Evolutionary conservation across 2,888 invertebrate genomes (phyloP).

Genomic region (Agriopis marginaria): DNA sequence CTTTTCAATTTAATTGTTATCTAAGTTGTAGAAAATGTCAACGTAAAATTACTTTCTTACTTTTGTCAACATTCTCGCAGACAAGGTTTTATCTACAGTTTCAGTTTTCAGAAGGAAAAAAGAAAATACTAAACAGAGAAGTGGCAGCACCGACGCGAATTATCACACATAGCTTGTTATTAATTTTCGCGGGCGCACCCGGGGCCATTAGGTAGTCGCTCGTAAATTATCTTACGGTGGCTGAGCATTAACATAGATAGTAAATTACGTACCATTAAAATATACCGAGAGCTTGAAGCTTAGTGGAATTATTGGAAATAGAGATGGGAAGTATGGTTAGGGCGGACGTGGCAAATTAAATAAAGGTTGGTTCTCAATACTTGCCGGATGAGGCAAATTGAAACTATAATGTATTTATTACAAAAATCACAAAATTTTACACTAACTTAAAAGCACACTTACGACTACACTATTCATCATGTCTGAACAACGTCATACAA

Average conservation of each 20-base stretch:
- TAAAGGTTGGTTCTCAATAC: too few relatives aligned
- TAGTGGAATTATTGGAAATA: slow-evolving; percentile 30
- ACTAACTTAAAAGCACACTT: too few relatives aligned
- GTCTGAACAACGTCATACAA: too few relatives aligned
- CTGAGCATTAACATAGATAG: slow-evolving; percentile 39
- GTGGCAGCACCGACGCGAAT: slow-evolving; percentile 12
- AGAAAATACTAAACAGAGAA: neutral
- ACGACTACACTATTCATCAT: too few relatives aligned
- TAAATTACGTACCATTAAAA: slow-evolving; percentile 39
- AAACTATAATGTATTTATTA: too few relatives aligned
- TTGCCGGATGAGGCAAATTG: too few relatives aligned
- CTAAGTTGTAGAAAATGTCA: too few relatives aligned
- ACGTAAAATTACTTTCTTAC: too few relatives aligned
- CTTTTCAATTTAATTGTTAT: too few relatives aligned
- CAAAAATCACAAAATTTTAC: too few relatives aligned
- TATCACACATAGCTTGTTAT: slow-evolving; percentile 33
- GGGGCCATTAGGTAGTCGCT: slow-evolving; percentile 35
- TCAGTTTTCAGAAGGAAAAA: neutral
- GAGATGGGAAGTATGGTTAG: slow-evolving; percentile 4
- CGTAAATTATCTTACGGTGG: slow-evolving; percentile 37
- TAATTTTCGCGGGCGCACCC: slow-evolving; percentile 33
- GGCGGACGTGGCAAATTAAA: neutral
- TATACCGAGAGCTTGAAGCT: slow-evolving; percentile 31
- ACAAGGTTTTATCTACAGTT: neutral
- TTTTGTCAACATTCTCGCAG: too few relatives aligned